phyloP scores from a whole-genome alignment of 2,113 vertebrate species.

The Amia ocellicauda region DNA sequence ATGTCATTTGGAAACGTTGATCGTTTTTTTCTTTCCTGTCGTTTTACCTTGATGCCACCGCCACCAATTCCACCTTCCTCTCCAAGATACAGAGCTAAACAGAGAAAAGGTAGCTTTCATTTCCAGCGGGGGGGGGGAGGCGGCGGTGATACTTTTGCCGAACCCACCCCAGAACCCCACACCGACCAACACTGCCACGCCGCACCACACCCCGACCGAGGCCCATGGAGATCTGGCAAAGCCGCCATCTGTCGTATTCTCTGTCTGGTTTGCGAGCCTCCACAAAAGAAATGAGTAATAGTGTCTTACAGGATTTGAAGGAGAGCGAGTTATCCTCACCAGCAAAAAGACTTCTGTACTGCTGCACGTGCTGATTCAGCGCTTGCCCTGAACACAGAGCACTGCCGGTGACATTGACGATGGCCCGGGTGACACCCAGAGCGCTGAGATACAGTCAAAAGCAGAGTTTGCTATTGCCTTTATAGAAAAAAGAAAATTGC shows the following conservation, averaged over 20 bases:
- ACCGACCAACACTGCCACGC: no score
- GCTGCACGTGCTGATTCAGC: neutral
- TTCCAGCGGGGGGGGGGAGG: no score
- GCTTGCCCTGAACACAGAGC: neutral
- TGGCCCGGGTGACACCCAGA: neutral
- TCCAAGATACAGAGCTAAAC: no score
- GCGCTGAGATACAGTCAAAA: neutral
- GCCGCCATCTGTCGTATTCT: neutral
- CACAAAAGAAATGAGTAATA: neutral
- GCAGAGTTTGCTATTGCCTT: neutral
- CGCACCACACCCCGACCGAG: neutral
- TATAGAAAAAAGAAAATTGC: conserved; percentile 34
- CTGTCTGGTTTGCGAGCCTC: conserved; percentile 14
- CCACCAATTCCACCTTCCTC: no score
- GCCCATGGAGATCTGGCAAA: neutral
- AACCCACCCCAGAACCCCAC: no score
- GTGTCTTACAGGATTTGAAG: neutral
- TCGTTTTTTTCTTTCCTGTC: no score
- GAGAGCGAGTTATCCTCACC: neutral
- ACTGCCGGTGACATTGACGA: neutral
- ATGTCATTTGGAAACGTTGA: no score
- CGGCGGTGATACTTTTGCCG: no score
- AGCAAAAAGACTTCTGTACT: conserved; percentile 11
- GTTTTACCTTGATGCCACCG: no score
- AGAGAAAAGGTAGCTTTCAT: no score